These are phyloP conservation scores for Tetanocera ferruginea DNA, from an alignment of 2,888 invertebrate species.

Conservation along the genomic window DNA sequence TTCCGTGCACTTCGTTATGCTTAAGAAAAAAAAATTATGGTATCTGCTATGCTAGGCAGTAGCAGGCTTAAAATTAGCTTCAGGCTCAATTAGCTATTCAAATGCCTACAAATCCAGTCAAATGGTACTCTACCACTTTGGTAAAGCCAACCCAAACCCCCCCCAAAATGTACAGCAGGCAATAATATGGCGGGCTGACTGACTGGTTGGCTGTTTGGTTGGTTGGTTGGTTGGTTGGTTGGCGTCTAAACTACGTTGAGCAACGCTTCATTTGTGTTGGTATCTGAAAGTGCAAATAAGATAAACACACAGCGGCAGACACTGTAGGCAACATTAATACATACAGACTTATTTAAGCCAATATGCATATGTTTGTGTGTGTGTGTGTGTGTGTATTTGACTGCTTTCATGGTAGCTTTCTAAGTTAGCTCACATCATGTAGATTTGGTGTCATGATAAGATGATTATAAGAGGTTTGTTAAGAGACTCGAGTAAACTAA, in stretches of 20 bases:
- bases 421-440: neutral
- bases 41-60: neutral
- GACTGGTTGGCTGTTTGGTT: neutral
- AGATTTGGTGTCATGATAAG: slow-evolving; percentile 1
- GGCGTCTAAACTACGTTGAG: neutral
- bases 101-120: slow-evolving; percentile 10
- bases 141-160: neutral
- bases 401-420: slow-evolving; percentile 19
- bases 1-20: neutral
- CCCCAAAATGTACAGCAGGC: neutral
- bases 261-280: slow-evolving; percentile 21
- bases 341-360: neutral
- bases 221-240: neutral
- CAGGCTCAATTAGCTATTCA: slow-evolving; percentile 27
- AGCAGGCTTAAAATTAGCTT: neutral
- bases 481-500: neutral
- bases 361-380: neutral
- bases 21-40: neutral
- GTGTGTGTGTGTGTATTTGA: slow-evolving; percentile 29
- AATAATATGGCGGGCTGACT: neutral
- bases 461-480: slow-evolving; percentile 10
- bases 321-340: neutral
- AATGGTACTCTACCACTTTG: neutral
- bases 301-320: slow-evolving; percentile 21
- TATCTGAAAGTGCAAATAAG: slow-evolving; percentile 14